These are phyloP conservation scores for Arion vulgaris DNA, from an alignment of 1,140 invertebrate genomes.

Conservation along the genomic window DNA sequence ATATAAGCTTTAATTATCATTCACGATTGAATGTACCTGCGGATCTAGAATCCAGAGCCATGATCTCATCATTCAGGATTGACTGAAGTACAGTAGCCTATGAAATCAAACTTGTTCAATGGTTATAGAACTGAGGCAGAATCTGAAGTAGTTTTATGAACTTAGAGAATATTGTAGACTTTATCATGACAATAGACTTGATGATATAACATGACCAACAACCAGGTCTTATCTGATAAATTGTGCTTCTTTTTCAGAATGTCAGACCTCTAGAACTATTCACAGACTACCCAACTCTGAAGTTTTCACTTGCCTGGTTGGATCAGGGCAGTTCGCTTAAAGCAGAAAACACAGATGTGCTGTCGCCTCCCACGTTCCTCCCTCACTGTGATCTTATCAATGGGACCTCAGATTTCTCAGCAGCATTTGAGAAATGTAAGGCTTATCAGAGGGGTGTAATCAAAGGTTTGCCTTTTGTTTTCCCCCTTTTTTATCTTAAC, in stretches of 20 bases:
- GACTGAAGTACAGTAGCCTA: too few relatives aligned
- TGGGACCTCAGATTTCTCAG: constrained; percentile 35
- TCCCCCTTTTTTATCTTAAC: background rate
- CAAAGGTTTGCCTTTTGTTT: constrained; percentile 38
- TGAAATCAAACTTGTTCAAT: too few relatives aligned
- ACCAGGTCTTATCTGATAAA: too few relatives aligned
- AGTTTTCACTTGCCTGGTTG: constrained; percentile 88
- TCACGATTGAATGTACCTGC: too few relatives aligned
- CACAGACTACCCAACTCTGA: constrained; percentile 83
- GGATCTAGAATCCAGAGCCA: too few relatives aligned
- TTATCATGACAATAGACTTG: too few relatives aligned
- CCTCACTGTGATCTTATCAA: constrained; percentile 34
- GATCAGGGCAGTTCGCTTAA: constrained; percentile 79
- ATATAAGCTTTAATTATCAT: too few relatives aligned
- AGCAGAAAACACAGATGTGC: background rate
- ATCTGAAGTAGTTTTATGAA: too few relatives aligned
- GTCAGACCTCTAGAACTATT: constrained; percentile 70
- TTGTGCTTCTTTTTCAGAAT: constrained; percentile 45
- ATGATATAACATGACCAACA: too few relatives aligned
- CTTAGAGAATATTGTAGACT: too few relatives aligned
- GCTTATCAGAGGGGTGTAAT: constrained; percentile 33
- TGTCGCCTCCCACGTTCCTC: constrained; percentile 2
- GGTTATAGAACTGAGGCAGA: too few relatives aligned
- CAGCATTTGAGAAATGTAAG: constrained; percentile 41
- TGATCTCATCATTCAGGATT: too few relatives aligned